These are phyloP conservation scores for Ramazzottius varieornatus DNA, from an alignment of 2,888 invertebrate species.

Conservation along the genomic window DNA sequence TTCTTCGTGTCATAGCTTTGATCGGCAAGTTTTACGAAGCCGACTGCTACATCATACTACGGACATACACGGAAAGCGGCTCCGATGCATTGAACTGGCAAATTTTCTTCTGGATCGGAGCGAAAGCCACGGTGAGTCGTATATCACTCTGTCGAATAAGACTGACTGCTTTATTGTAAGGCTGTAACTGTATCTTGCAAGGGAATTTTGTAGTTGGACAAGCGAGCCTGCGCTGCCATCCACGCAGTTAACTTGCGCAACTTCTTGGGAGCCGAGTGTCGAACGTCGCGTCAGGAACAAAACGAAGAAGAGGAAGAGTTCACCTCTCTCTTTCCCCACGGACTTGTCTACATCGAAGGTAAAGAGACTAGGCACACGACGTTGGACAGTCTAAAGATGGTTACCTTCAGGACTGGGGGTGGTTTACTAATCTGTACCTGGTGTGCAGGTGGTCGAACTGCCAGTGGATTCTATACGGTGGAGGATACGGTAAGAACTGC, in stretches of 20 bases:
- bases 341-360: conserved; percentile 71
- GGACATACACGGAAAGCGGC: conserved; percentile 49
- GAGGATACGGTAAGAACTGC: conserved; percentile 46
- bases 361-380: too few relatives aligned
- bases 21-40: conserved; percentile 97
- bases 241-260: conserved; percentile 95
- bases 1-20: too few relatives aligned
- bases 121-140: conserved; percentile 60
- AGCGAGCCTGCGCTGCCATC: conserved; percentile 82
- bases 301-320: conserved; percentile 89
- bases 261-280: conserved; percentile 66
- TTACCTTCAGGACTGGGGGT: too few relatives aligned
- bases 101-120: conserved; percentile 98
- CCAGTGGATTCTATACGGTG: conserved; percentile 85
- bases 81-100: conserved; percentile 60
- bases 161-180: neutral
- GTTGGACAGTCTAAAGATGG: too few relatives aligned
- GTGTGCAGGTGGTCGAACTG: conserved; percentile 50
- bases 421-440: too few relatives aligned
- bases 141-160: too few relatives aligned
- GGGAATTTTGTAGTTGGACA: conserved; percentile 40
- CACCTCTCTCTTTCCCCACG: conserved; percentile 59
- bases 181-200: neutral
- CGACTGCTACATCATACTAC: conserved; percentile 87
- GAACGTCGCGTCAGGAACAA: conserved; percentile 87